Conservation (phyloP, 2,888 invertebrate species). For the Tanypteryx hageni region DNA sequence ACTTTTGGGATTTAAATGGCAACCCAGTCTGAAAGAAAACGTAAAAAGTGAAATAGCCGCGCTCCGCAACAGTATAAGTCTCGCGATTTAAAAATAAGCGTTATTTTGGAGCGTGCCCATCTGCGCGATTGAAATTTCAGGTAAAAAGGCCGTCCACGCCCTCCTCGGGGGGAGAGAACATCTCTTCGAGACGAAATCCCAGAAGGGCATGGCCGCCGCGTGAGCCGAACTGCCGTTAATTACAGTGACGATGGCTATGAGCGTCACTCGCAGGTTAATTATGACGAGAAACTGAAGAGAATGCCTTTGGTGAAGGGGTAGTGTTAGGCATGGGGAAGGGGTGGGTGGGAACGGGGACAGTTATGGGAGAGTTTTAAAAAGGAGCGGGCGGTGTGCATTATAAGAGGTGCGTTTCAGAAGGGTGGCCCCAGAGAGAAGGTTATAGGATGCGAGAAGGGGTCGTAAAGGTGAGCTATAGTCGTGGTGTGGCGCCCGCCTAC, state of each 20-base stretch:
- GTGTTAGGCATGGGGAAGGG: neutral
- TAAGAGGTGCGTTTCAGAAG: neutral
- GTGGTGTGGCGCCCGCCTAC: constrained; percentile 2
- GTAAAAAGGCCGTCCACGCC: neutral
- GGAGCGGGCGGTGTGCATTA: neutral
- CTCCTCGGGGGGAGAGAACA: neutral
- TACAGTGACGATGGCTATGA: constrained; percentile 53
- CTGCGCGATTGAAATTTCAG: neutral
- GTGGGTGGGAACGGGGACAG: constrained; percentile 18
- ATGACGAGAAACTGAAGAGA: constrained; percentile 53
- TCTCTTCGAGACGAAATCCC: constrained; percentile 4
- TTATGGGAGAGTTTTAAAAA: constrained; percentile 52
- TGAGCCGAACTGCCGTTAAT: constrained; percentile 58
- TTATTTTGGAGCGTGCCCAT: neutral
- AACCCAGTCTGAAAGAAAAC: no score
- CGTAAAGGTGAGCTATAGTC: constrained; percentile 59
- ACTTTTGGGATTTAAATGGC: no score
- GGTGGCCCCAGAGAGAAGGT: neutral
- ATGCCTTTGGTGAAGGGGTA: constrained; percentile 17
- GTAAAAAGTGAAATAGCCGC: no score
- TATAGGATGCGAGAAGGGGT: constrained; percentile 36
- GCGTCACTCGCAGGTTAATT: constrained; percentile 51
- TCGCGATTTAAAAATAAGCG: no score
- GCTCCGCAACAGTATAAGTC: no score
- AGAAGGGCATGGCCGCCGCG: constrained; percentile 36